Conservation (phyloP, 2,888 invertebrate species). For the Salpingus planirostris region DNA sequence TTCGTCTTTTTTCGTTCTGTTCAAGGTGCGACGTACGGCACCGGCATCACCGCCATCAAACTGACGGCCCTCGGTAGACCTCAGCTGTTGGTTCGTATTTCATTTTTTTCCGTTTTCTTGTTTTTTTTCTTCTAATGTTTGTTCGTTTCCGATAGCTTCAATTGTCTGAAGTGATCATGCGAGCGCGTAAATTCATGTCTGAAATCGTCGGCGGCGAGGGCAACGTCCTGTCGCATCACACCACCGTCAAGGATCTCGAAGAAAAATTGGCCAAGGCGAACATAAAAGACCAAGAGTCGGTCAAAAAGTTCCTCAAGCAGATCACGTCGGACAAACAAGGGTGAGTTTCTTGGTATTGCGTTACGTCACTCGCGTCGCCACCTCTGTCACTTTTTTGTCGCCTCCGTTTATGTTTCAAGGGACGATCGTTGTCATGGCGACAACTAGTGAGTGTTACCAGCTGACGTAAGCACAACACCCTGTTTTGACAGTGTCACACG, state of each 20-base stretch:
- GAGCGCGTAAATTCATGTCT: constrained; percentile 89
- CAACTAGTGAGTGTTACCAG: constrained; percentile 7
- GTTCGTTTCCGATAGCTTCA: constrained; percentile 67
- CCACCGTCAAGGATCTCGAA: constrained; percentile 78
- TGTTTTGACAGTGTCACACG: no score
- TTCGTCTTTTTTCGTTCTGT: constrained; percentile 23
- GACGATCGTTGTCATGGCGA: constrained; percentile 1
- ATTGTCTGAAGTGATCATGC: constrained; percentile 94
- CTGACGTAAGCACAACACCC: no score
- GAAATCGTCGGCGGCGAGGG: constrained; percentile 82
- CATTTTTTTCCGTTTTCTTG: neutral
- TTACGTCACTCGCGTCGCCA: neutral
- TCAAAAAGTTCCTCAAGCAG: constrained; percentile 82
- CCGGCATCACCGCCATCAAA: constrained; percentile 96
- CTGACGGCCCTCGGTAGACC: constrained; percentile 96
- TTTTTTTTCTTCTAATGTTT: neutral
- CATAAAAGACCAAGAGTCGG: constrained; percentile 66
- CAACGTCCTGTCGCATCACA: constrained; percentile 79
- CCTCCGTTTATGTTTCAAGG: constrained; percentile 1
- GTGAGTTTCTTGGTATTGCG: constrained; percentile 45
- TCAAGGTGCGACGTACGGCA: constrained; percentile 83
- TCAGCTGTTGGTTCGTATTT: constrained; percentile 75
- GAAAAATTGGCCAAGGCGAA: constrained; percentile 72
- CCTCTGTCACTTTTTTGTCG: neutral
- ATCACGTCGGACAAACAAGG: constrained; percentile 91